Base-by-base conservation (phyloP, 2,797 vertebrate genomes). In the Syngnathus acus region DNA sequence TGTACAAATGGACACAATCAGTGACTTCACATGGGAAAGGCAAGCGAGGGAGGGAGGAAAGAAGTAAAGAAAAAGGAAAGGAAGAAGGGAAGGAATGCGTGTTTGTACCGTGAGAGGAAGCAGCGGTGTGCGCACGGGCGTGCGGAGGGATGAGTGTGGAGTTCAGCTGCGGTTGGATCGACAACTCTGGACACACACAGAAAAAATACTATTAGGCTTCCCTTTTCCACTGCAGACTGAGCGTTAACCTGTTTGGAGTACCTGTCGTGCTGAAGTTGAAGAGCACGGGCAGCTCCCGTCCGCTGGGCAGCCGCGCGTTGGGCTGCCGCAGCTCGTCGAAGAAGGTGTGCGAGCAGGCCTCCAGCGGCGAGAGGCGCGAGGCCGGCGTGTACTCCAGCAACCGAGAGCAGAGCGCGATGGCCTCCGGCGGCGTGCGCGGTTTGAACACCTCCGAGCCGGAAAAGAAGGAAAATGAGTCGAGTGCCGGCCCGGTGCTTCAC, bases 251-350 rank as follows among this genome's bases (percentile, higher is more conserved):
- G 9, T 43, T 13, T 16, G 5, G 4, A 11, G 58, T 75, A 95
- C 95, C 95, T 32, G 93, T 92, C 21, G 94, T 91, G 87, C 94
- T 95, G 91, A 97, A 96, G 85, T 95, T 96, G 92, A 96, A 97
- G 80, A 97, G 94, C 0, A 91, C 89, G 38, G 95, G 95, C 77
- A 97, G 91, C 47, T 95, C 93, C 74, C 94, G 90, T 39, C 94
- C 93, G 40, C 93, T 97, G 80, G 95, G 94, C 74, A 97, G 90
- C 67, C 94, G 94, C 68, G 93, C 90, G 76, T 89, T 93, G 8
- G 92, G 93, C 77, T 93, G 91, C 57, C 95, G 93, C 62, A 97
- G 91, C 84, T 97, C 95, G 1, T 96, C 93, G 0, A 97, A 97
- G 90, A 96, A 96, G 70, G 93, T 88, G 66, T 96, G 94, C 45